phyloP scores from a whole-genome alignment of 2,888 invertebrate species.

The Villa cingulata region DNA sequence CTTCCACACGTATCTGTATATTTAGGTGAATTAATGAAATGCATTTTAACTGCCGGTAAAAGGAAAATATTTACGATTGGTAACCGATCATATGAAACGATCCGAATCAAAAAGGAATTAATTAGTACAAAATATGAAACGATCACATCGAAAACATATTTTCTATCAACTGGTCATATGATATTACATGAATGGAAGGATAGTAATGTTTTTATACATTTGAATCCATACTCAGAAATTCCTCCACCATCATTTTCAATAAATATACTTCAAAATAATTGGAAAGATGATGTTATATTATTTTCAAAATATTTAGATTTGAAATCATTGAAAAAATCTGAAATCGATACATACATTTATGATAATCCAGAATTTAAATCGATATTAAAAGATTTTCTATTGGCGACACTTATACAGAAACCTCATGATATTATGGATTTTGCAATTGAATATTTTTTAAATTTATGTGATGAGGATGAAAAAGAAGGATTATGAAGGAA shows the following conservation, averaged over 20 bases:
- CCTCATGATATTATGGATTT: conserved; percentile 10
- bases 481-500: no score
- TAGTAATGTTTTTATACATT: conserved; percentile 8
- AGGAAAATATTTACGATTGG: conserved; percentile 5
- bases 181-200: conserved; percentile 8
- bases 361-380: conserved; percentile 8
- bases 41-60: conserved; percentile 7
- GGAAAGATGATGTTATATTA: conserved; percentile 9
- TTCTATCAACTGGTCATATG: conserved; percentile 8
- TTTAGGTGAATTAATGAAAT: conserved; percentile 8
- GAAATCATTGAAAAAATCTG: conserved; percentile 3
- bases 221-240: conserved; percentile 6
- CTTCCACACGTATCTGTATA: background rate
- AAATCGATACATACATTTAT: conserved; percentile 7
- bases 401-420: conserved; percentile 7
- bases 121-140: conserved; percentile 1
- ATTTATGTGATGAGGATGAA: conserved; percentile 3
- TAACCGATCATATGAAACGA: conserved; percentile 2
- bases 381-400: conserved; percentile 11
- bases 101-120: conserved; percentile 6
- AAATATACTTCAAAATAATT: conserved; percentile 4
- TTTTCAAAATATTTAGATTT: conserved; percentile 9
- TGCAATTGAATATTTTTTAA: conserved; percentile 11
- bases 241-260: background rate
- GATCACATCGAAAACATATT: conserved; percentile 10